Evolutionary conservation across 2,797 vertebrate species (phyloP).

Genomic region (Triplophysa bombifrons): DNA sequence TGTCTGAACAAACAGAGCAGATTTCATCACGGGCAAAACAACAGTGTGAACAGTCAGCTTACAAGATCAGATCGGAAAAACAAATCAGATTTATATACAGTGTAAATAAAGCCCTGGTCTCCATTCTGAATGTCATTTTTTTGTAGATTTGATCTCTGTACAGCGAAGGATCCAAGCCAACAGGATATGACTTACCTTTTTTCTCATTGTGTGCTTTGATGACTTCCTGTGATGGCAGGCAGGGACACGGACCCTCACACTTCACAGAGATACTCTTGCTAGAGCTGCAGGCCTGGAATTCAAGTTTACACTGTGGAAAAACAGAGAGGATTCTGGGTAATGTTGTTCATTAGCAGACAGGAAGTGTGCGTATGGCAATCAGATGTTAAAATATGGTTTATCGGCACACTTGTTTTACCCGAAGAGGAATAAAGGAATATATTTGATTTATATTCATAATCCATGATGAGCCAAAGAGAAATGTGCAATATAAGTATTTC

Average conservation of each 20-base stretch:
- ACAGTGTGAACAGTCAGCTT: neutral
- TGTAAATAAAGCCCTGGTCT: neutral
- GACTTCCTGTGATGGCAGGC: slow-evolving; percentile 82
- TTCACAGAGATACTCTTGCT: slow-evolving; percentile 82
- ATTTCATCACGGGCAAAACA: neutral
- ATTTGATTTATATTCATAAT: no score
- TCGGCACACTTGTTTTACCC: no score
- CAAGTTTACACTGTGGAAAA: slow-evolving; percentile 88
- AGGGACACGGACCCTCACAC: slow-evolving; percentile 93
- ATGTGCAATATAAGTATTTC: no score
- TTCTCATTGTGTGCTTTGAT: slow-evolving; percentile 79
- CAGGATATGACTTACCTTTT: slow-evolving; percentile 78
- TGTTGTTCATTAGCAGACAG: slow-evolving; percentile 17
- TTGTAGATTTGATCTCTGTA: neutral
- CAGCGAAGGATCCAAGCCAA: neutral
- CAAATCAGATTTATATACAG: neutral
- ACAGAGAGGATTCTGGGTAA: slow-evolving; percentile 42
- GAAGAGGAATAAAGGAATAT: no score
- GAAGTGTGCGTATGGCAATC: neutral
- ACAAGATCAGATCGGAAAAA: neutral
- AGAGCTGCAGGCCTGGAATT: slow-evolving; percentile 89
- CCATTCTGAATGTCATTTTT: neutral
- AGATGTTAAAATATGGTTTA: neutral
- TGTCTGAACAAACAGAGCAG: neutral
- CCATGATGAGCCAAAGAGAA: no score